Percentiles rank a stretch among this genome's conserved stretches.
These are phyloP conservation scores for Laodelphax striatellus DNA, from an alignment of 1,140 invertebrate species.

Conservation along the genomic window DNA sequence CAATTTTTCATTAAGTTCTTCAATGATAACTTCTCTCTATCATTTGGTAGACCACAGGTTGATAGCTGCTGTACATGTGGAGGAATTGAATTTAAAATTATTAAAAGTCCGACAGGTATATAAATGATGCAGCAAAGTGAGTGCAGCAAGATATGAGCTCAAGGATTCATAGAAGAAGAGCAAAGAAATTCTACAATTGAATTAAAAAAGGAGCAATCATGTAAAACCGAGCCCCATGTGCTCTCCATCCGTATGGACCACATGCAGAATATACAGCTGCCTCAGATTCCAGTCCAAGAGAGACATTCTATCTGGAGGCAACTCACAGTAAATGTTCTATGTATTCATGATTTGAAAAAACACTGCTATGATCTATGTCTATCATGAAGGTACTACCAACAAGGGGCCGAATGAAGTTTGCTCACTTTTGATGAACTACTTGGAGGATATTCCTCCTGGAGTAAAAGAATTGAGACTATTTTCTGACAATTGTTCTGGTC, in stretches of 20 bases:
- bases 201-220: conserved; percentile 19
- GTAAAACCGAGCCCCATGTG: conserved; percentile 14
- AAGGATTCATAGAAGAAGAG: conserved; percentile 21
- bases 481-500: conserved; percentile 10
- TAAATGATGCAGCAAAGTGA: conserved; percentile 22
- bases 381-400: conserved; percentile 6
- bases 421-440: conserved; percentile 13
- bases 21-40: conserved; percentile 22
- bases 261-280: conserved; percentile 27
- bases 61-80: conserved; percentile 24
- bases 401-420: conserved; percentile 15
- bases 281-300: conserved; percentile 21
- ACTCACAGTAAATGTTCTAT: conserved; percentile 25
- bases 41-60: conserved; percentile 25
- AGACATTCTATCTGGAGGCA: conserved; percentile 25
- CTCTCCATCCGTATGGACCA: conserved; percentile 25
- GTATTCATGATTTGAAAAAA: conserved; percentile 24
- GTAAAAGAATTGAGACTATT: conserved; percentile 14
- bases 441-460: neutral
- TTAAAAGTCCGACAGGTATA: conserved; percentile 5
- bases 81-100: conserved; percentile 13
- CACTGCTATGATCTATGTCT: neutral
- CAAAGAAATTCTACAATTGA: conserved; percentile 25
- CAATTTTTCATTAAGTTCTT: conserved; percentile 22
- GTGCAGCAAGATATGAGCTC: conserved; percentile 24